Base-by-base conservation (phyloP, 2,113 vertebrate genomes). In the Cairina moschata region DNA sequence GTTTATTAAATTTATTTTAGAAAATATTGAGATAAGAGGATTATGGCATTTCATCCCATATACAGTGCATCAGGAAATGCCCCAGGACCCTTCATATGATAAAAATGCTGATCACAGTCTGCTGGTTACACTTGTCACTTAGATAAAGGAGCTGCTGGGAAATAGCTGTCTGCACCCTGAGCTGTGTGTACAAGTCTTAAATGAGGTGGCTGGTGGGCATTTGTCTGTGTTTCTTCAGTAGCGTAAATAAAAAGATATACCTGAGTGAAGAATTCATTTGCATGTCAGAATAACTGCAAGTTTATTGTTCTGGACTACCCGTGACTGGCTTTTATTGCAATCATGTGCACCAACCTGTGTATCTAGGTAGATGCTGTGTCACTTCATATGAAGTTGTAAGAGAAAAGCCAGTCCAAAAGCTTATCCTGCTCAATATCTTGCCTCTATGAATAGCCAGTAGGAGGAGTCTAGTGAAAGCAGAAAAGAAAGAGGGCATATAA, bases 91-190 rank as follows among this genome's bases (percentile, higher is more conserved):
- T 88, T 68, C 55, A 31, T 87, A 91, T 86, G 58, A 77, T 95
- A 83, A 95, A 97, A 97, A 83, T 95, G 82, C 86, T 97, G 72
- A 94, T 97, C 84, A 54, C 74, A 91, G 78, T 77, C 94, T 96
- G 69, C 89, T 91, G 85, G 67, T 95, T 97, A 60, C 68, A 94
- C 93, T 91, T 97, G 96, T 91, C 93, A 95, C 85, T 96, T 93
- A 90, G 88, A 86, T 96, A 78, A 94, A 97, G 92, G 69, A 94
- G 81, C 90, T 92, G 62, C 92, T 95, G 56, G 54, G 88, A 88
- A 77, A 54, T 82, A 92, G 75, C 88, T 88, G 56, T 66, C 60
- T 80, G 28, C 50, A 84, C 71, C 59, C 48, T 44, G 36, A 78
- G 56, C 36, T 71, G 68, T 71, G 40, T 26, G 22, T 85, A 9